Evolutionary conservation across 2,113 vertebrate species (phyloP), one percentile per base, ranked within the genome.

Genomic region (Phylloscopus whistleri): DNA sequence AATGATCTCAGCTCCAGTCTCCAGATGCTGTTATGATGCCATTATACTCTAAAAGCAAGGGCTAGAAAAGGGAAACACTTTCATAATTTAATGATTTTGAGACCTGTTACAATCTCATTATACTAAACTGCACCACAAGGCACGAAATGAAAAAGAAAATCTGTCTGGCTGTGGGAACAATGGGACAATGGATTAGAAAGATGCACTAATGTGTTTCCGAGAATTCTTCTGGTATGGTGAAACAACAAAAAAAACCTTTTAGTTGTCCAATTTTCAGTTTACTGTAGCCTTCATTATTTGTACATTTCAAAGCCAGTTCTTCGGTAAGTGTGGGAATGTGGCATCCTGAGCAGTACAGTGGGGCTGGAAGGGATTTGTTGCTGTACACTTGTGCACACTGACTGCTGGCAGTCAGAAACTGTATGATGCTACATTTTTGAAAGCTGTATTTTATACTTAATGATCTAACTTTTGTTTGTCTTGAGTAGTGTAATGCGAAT

Each of bases 71-170:
- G 64, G n/a, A 95, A 95, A 78, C 49, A 84, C 21, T 94, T 88
- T 53, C 51, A 76, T 95, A 93, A 94, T 94, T 90, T 93, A 89
- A 93, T 77, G 89, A 76, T 90, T 96, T 84, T 2, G 27, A 94
- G 93, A 79, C 84, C 73, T 92, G 75, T 96, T 94, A 89, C 91
- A 93, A 88, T 96, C 96, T 94, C 84, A 87, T 79, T 96, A 95
- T 53, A 17, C 64, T 83, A 67, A 91, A 84, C 68, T 74, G 59
- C 35, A 73, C 23, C 46, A 72, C 59, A 66, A 82, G 89, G 79
- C 76, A 75, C 15, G 52, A 94, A 91, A 87, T 63, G 82, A 83
- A 66, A 92, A 76, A 92, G 41, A 56, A 94, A 95, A 91, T 60
- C 55, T 92, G 27, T 27, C 73, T 84, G 56, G 58, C 43, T 92